These are phyloP conservation scores for Dendrophyllia cribrosa DNA, from an alignment of 64 coral and sea anemone species.

Conservation along the genomic window DNA sequence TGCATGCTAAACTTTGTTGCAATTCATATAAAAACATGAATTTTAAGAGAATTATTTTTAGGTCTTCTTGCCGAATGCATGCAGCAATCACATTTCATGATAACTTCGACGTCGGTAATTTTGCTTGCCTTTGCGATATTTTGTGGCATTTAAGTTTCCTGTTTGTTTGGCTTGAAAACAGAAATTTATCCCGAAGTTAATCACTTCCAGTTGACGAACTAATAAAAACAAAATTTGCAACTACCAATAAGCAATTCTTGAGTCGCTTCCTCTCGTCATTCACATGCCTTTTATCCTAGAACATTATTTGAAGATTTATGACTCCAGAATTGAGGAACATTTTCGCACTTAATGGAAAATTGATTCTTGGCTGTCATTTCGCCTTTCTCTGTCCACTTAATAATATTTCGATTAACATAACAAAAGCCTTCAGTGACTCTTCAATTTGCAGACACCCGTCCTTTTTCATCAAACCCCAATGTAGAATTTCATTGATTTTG, in stretches of 20 bases:
- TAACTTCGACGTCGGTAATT: not conserved
- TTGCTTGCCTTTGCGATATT: not conserved
- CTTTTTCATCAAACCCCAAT: not conserved
- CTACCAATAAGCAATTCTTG: not conserved
- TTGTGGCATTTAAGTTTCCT: not conserved
- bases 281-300: too few relatives aligned
- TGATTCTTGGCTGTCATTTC: not conserved
- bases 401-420: not conserved
- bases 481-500: too few relatives aligned
- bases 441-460: not conserved
- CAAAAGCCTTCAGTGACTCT: not conserved
- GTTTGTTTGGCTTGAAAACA: not conserved
- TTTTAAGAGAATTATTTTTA: not conserved
- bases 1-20: too few relatives aligned
- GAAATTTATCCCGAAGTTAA: conserved; percentile 3
- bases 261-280: not conserved
- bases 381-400: not conserved
- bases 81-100: not conserved
- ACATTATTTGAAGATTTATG: not conserved
- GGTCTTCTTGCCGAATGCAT: not conserved
- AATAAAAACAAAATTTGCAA: not conserved
- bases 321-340: not conserved
- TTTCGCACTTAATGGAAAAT: not conserved
- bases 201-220: not conserved
- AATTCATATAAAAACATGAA: too few relatives aligned